phyloP scores from a whole-genome alignment of 2,797 vertebrate species.

The Lagodon rhomboides region DNA sequence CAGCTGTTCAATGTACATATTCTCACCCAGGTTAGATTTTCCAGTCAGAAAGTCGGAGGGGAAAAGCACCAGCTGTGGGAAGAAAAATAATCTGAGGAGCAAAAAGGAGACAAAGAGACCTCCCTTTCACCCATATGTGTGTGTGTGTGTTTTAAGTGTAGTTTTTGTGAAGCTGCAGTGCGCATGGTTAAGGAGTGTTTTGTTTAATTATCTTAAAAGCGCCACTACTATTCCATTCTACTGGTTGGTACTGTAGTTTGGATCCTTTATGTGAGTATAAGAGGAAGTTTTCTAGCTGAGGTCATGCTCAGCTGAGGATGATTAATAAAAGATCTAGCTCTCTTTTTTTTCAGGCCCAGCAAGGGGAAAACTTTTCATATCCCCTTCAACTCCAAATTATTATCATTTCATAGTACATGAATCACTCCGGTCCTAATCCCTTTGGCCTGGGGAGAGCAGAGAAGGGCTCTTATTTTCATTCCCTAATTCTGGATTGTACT shows the following conservation, averaged over 20 bases:
- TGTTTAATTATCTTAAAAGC: neutral
- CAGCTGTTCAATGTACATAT: constrained; percentile 10
- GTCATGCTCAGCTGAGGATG: neutral
- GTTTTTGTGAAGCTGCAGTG: neutral
- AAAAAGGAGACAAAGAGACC: neutral
- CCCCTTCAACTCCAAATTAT: neutral
- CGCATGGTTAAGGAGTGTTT: neutral
- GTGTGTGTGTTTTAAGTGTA: too few relatives aligned
- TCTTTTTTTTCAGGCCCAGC: too few relatives aligned
- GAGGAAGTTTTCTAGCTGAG: neutral
- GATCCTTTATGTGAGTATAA: neutral
- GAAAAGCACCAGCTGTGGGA: neutral
- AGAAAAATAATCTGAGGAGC: neutral
- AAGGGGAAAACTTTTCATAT: neutral
- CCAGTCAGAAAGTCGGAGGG: neutral
- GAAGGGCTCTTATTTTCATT: constrained; percentile 40
- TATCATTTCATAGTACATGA: neutral
- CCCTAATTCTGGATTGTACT: constrained; percentile 54
- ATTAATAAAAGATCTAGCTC: neutral
- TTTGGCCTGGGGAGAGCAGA: neutral
- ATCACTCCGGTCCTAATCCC: constrained; percentile 11
- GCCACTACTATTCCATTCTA: neutral
- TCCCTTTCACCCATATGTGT: neutral
- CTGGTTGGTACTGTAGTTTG: neutral
- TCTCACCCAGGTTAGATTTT: neutral